Conservation (phyloP, 2,113 vertebrate genomes). For the Urocitellus parryii region DNA sequence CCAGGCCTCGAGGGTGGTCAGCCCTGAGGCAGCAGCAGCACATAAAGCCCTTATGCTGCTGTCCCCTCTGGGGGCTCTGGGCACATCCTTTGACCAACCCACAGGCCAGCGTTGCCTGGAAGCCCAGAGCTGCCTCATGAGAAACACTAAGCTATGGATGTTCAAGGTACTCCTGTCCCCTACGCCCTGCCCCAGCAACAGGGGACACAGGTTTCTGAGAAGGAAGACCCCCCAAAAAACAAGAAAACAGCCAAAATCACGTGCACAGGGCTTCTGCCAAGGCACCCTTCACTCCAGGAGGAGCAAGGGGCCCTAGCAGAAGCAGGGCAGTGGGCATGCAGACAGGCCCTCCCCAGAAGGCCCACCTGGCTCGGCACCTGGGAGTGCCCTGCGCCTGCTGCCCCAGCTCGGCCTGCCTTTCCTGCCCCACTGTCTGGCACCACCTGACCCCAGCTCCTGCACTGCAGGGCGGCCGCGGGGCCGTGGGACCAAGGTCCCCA, state of each 20-base stretch:
- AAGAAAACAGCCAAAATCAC: no score
- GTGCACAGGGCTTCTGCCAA: not conserved
- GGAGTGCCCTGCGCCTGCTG: rapidly evolving
- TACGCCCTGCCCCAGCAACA: not conserved
- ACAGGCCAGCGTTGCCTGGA: no score
- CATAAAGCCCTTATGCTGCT: not conserved
- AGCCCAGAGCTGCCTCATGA: not conserved
- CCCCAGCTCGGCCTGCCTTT: not conserved
- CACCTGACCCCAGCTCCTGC: not conserved
- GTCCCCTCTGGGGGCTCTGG: not conserved
- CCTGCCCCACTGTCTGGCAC: not conserved
- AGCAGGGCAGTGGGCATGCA: no score
- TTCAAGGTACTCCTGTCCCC: not conserved
- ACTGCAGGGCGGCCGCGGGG: constrained; percentile 90
- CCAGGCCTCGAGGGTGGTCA: not conserved
- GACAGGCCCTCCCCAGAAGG: rapidly evolving
- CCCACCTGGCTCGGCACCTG: not conserved
- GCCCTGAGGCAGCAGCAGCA: no score
- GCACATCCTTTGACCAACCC: not conserved
- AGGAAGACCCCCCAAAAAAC: no score
- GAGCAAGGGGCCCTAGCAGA: no score
- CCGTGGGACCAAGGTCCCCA: constrained; percentile 89
- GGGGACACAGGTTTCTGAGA: not conserved
- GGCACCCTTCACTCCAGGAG: rapidly evolving
- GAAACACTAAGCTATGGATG: no score